A percentile compares a stretch with the other conserved stretches of the same genome.
phyloP scores from a whole-genome alignment of 2,113 vertebrate genomes.

The Hiodon alosoides region DNA sequence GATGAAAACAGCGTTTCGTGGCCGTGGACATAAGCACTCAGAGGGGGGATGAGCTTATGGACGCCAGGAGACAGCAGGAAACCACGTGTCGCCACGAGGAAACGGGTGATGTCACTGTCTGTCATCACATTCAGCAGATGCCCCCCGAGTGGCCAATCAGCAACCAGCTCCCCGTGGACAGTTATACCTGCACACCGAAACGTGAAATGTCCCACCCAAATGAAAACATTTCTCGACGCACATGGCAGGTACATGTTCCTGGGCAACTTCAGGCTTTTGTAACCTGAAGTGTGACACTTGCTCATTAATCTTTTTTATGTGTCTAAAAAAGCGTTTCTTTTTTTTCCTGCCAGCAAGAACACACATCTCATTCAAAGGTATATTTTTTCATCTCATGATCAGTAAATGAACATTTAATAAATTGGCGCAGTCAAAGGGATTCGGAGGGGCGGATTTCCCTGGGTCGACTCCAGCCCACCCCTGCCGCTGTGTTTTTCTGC shows the following conservation, averaged over 20 bases:
- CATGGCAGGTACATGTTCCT: background rate
- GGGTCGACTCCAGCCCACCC: too few species aligned
- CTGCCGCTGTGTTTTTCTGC: too few species aligned
- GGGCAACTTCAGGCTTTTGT: background rate
- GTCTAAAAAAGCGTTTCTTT: background rate
- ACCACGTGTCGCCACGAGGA: background rate
- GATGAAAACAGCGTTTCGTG: background rate
- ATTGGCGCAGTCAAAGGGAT: too few species aligned
- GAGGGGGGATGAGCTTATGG: too few species aligned
- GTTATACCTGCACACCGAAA: background rate
- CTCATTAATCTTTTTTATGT: too few species aligned
- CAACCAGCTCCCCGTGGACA: background rate
- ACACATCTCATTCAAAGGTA: too few species aligned
- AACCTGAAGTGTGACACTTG: background rate
- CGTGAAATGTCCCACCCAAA: constrained; percentile 10
- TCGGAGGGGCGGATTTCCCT: too few species aligned
- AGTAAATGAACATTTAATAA: too few species aligned
- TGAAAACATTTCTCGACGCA: background rate
- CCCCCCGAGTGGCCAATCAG: background rate
- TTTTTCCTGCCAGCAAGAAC: background rate
- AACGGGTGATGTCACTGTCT: too few species aligned
- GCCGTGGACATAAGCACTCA: too few species aligned
- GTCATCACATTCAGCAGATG: background rate
- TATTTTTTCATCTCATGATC: too few species aligned
- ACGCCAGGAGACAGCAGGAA: background rate